These are phyloP conservation scores for Serrognathus titanus DNA, from an alignment of 2,888 invertebrate genomes.

Conservation along the genomic window DNA sequence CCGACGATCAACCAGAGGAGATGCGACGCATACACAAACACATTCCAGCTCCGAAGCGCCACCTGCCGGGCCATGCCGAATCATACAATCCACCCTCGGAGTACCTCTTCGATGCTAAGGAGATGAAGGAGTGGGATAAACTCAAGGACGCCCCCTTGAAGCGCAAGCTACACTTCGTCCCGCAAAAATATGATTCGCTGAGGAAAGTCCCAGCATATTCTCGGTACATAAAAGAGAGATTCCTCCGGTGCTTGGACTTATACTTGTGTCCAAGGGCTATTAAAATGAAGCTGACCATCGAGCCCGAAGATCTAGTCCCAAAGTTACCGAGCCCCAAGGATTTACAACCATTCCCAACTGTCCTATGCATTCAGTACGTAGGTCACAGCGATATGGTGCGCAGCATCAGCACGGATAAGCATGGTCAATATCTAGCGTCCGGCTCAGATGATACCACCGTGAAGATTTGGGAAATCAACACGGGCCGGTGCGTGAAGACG, in stretches of 20 bases:
- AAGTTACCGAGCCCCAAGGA: constrained; percentile 92
- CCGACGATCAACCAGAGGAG: constrained; percentile 64
- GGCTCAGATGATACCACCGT: constrained; percentile 90
- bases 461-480: constrained; percentile 89
- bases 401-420: constrained; percentile 52
- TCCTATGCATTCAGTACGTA: constrained; percentile 71
- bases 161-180: constrained; percentile 87
- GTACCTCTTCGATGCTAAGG: constrained; percentile 85
- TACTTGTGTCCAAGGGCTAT: constrained; percentile 93
- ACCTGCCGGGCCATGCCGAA: constrained; percentile 89
- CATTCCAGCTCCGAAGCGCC: constrained; percentile 87
- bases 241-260: constrained; percentile 92
- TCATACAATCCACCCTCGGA: constrained; percentile 98
- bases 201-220: constrained; percentile 86
- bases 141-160: constrained; percentile 81
- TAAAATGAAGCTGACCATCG: constrained; percentile 86
- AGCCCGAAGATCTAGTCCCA: constrained; percentile 89
- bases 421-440: constrained; percentile 85
- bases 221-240: constrained; percentile 80
- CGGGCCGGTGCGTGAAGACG: constrained; percentile 79
- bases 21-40: constrained; percentile 78
- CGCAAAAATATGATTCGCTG: constrained; percentile 74
- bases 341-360: constrained; percentile 94
- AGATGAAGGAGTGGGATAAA: constrained; percentile 81
- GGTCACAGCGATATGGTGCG: constrained; percentile 88